Percentiles rank a stretch among this genome's conserved stretches.
Evolutionary conservation across 2,888 invertebrate species (phyloP).

Genomic region (Megalurothrips usitatus): DNA sequence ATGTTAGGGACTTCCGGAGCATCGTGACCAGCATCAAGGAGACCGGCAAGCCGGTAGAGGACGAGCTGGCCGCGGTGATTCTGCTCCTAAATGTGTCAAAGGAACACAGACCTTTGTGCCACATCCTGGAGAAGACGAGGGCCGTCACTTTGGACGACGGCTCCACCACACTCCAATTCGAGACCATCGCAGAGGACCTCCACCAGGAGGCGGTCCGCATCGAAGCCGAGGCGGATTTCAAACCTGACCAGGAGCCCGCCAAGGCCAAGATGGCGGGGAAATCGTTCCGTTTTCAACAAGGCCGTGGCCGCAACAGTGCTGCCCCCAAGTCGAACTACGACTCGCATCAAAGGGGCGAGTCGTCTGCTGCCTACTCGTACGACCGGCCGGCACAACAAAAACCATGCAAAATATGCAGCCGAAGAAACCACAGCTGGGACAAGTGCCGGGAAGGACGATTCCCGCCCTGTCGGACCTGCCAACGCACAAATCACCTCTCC

Average conservation of each 20-base stretch:
- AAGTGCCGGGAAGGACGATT: too few species aligned
- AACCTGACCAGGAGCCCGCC: background rate
- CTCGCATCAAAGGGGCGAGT: too few species aligned
- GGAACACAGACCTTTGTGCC: background rate
- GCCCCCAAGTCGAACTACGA: too few species aligned
- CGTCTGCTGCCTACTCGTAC: too few species aligned
- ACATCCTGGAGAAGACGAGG: background rate
- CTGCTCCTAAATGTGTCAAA: background rate
- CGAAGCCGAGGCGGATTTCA: too few species aligned
- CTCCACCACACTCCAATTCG: background rate
- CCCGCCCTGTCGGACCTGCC: too few species aligned
- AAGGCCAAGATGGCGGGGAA: background rate
- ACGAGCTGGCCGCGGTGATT: background rate
- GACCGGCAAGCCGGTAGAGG: background rate
- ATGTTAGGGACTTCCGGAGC: background rate
- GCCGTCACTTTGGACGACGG: background rate
- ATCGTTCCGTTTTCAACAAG: too few species aligned
- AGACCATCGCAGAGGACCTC: background rate
- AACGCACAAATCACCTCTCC: too few species aligned
- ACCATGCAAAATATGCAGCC: too few species aligned
- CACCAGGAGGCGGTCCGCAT: background rate
- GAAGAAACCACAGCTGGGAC: too few species aligned
- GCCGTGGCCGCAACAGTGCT: too few species aligned
- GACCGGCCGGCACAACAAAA: too few species aligned
- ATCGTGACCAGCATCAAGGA: background rate